These are phyloP conservation scores for Asbolus verrucosus DNA, from an alignment of 1,140 invertebrate genomes.

Conservation along the genomic window DNA sequence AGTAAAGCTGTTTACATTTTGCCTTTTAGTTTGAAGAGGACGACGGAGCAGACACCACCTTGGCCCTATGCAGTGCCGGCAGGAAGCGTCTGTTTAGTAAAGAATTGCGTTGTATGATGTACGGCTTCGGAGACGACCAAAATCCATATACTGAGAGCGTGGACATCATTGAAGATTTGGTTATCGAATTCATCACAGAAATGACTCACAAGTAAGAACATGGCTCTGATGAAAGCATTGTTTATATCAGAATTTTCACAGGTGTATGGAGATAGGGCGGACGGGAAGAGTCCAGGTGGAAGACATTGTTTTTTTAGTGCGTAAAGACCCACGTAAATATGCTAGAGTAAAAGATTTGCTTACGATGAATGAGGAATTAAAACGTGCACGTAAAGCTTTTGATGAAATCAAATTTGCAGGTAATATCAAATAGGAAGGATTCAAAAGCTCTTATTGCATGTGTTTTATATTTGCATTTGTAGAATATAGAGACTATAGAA, in stretches of 20 bases:
- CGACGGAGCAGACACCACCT: slow-evolving; percentile 73
- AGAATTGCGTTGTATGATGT: slow-evolving; percentile 98
- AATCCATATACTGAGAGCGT: slow-evolving; percentile 99
- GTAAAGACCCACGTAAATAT: slow-evolving; percentile 97
- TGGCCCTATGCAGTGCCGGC: slow-evolving; percentile 74
- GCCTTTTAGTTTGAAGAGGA: slow-evolving; percentile 71
- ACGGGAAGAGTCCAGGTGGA: slow-evolving; percentile 96
- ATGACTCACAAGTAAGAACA: slow-evolving; percentile 84
- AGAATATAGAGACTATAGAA: too few relatives aligned
- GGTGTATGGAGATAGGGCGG: slow-evolving; percentile 91
- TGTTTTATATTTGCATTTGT: slow-evolving; percentile 20
- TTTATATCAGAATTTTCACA: background rate
- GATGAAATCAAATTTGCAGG: slow-evolving; percentile 97
- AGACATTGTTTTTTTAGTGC: slow-evolving; percentile 98
- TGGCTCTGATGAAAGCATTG: too few relatives aligned
- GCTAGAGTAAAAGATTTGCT: slow-evolving; percentile 97
- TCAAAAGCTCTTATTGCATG: slow-evolving; percentile 27
- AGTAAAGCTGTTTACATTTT: slow-evolving; percentile 5
- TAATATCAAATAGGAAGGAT: slow-evolving; percentile 57
- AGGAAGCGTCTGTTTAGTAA: slow-evolving; percentile 89
- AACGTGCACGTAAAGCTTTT: slow-evolving; percentile 98
- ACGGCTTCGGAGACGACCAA: slow-evolving; percentile 99
- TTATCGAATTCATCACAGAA: slow-evolving; percentile 98
- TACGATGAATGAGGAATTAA: slow-evolving; percentile 99
- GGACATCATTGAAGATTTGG: slow-evolving; percentile 96